These are phyloP conservation scores for Leptopilina myrica DNA, from an alignment of 2,888 invertebrate species.

Conservation along the genomic window DNA sequence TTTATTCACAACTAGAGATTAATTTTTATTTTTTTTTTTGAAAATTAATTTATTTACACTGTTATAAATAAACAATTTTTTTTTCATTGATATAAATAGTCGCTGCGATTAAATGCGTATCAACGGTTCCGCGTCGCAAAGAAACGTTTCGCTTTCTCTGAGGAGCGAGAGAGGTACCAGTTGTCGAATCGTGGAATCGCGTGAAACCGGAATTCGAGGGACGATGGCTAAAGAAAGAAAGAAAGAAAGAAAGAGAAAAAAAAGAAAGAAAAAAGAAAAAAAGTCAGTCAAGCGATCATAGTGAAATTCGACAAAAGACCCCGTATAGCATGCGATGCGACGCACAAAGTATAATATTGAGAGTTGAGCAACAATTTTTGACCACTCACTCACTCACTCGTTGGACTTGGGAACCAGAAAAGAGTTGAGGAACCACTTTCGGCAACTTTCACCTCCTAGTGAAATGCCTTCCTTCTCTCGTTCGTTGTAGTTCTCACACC, in stretches of 20 bases:
- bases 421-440: constrained; percentile 67
- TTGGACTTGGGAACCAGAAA: constrained; percentile 28
- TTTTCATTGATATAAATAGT: background rate
- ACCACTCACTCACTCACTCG: constrained; percentile 26
- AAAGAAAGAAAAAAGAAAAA: constrained; percentile 11
- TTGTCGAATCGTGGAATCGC: constrained; percentile 29
- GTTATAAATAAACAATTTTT: background rate
- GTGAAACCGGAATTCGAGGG: constrained; percentile 36
- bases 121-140: constrained; percentile 19
- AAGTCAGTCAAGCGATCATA: constrained; percentile 32
- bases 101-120: constrained; percentile 29
- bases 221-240: background rate
- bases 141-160: constrained; percentile 34
- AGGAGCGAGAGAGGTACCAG: constrained; percentile 25
- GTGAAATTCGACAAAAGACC: constrained; percentile 36
- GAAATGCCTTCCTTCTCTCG: background rate
- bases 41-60: too few relatives aligned
- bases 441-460: constrained; percentile 64
- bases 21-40: too few relatives aligned
- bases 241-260: background rate
- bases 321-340: background rate
- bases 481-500: constrained; percentile 32
- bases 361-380: constrained; percentile 35
- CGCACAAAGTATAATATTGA: constrained; percentile 1
- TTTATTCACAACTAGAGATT: too few relatives aligned